Base-by-base conservation (phyloP, 2,888 invertebrate genomes). In the Pimpla rufipes region DNA sequence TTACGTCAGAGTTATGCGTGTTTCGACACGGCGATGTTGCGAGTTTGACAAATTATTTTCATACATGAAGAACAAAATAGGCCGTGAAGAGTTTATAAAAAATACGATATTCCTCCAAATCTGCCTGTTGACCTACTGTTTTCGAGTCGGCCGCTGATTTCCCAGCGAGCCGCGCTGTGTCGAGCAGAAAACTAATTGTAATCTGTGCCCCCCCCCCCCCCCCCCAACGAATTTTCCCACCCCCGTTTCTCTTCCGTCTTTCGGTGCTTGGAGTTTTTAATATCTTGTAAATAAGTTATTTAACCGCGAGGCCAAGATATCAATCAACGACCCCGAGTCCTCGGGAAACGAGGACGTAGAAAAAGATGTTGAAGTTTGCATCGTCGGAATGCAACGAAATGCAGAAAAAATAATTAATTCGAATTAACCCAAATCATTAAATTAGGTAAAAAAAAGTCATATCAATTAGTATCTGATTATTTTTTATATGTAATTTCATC, bases 21-120 rank as follows among this genome's bases (percentile, higher is more conserved):
- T 62, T 35, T 10, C 55, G n/a, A 40, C 68, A 80, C 62, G 18
- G 73, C 80, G 52, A 73, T 85, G 79, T 82, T 77, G 68, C 73
- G 74, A 73, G 80, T 83, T 83, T 80, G 80, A 82, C 74, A 85
- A 83, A 85, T 77, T 85, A 85, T 85, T 85, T 85, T 85, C 85
- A 80, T 85, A 85, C 85, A 74, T 57, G 70, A 77, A 73, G 37
- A 45, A 83, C 29, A 47, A 47, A 68, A 37, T 21, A 62, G 47
- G 40, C 66, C 21, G 47, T 62, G 40, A 76, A 71, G 29, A 79
- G 70, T 83, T 66, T 71, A 79, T 75, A 79, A 74, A n/a, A 52
- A 66, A 16, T 81, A 47, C 13, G 47, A 47, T 64, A 75, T 78
- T 59, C 29, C 42, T 11, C 35, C 35, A 13, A 2, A 35, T 59